These are phyloP conservation scores for Plebejus argus DNA, from an alignment of 2,888 invertebrate genomes.

Conservation along the genomic window DNA sequence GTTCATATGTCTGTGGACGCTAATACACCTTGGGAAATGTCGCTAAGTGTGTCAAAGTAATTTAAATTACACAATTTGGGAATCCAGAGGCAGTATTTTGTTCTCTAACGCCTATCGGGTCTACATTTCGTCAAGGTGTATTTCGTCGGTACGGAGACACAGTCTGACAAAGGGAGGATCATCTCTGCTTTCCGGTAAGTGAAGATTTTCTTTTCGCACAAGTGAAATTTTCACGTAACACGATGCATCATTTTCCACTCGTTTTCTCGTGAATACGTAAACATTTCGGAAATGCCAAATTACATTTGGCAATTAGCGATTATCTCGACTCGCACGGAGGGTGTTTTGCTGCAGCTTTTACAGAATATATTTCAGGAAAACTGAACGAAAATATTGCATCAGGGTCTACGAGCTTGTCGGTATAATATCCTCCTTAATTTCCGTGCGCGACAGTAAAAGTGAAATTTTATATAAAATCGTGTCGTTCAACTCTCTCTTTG, in stretches of 20 bases:
- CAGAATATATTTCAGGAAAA: not conserved
- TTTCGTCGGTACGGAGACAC: slow-evolving; percentile 12
- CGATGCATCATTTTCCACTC: slow-evolving; percentile 32
- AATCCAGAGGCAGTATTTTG: slow-evolving; percentile 48
- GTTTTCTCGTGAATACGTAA: slow-evolving; percentile 10
- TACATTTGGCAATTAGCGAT: not conserved
- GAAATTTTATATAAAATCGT: slow-evolving; percentile 42
- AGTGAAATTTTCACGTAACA: slow-evolving; percentile 49
- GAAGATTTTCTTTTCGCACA: slow-evolving; percentile 47
- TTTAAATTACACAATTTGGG: slow-evolving; percentile 53
- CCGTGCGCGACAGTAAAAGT: slow-evolving; percentile 41
- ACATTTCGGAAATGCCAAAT: slow-evolving; percentile 17
- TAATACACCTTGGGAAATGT: slow-evolving; percentile 57
- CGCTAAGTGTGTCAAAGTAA: slow-evolving; percentile 59
- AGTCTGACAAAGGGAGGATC: slow-evolving; percentile 22
- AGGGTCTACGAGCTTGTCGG: not conserved
- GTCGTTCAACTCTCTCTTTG: slow-evolving; percentile 46
- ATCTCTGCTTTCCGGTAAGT: slow-evolving; percentile 39
- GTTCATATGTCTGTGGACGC: slow-evolving; percentile 43
- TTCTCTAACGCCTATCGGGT: slow-evolving; percentile 45
- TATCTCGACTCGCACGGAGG: not conserved
- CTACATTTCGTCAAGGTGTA: slow-evolving; percentile 36
- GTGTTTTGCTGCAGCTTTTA: slow-evolving; percentile 9
- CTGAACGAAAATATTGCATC: not conserved
- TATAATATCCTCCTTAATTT: not conserved